phyloP scores from a whole-genome alignment of 2,888 invertebrate genomes.

The Argyra leucocephala region DNA sequence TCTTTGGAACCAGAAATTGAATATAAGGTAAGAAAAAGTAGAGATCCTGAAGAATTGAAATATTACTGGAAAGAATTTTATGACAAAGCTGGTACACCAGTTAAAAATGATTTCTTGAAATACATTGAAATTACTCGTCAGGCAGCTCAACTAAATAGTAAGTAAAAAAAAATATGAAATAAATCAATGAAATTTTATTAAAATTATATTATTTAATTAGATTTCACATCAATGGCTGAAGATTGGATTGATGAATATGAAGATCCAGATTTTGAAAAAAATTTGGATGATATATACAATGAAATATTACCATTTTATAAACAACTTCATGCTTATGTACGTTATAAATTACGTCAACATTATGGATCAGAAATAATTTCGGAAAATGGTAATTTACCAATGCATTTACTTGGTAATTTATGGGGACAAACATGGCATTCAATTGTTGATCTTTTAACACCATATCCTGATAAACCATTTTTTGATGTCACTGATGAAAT shows the following conservation, averaged over 20 bases:
- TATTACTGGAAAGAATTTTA: slow-evolving; percentile 77
- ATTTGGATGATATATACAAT: slow-evolving; percentile 58
- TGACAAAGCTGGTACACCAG: slow-evolving; percentile 57
- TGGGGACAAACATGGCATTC: slow-evolving; percentile 70
- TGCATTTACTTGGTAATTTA: slow-evolving; percentile 69
- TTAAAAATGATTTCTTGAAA: slow-evolving; percentile 52
- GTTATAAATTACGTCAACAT: slow-evolving; percentile 56
- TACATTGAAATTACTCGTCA: slow-evolving; percentile 60
- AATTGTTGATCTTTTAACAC: slow-evolving; percentile 50
- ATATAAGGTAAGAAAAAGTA: slow-evolving; percentile 56
- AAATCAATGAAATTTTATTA: background rate
- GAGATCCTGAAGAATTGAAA: slow-evolving; percentile 65
- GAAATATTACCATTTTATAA: slow-evolving; percentile 69
- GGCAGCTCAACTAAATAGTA: slow-evolving; percentile 60
- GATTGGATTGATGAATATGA: slow-evolving; percentile 65
- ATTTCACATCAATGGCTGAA: slow-evolving; percentile 57
- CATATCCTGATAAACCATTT: slow-evolving; percentile 59
- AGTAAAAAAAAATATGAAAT: slow-evolving; percentile 24
- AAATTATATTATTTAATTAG: slow-evolving; percentile 40
- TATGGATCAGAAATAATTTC: slow-evolving; percentile 60
- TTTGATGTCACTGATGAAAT: slow-evolving; percentile 63
- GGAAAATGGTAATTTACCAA: slow-evolving; percentile 62
- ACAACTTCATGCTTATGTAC: slow-evolving; percentile 73
- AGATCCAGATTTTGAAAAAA: slow-evolving; percentile 56
- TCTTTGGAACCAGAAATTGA: slow-evolving; percentile 56